Conservation (phyloP, 2,113 vertebrate genomes). For the Carassius gibelio region DNA sequence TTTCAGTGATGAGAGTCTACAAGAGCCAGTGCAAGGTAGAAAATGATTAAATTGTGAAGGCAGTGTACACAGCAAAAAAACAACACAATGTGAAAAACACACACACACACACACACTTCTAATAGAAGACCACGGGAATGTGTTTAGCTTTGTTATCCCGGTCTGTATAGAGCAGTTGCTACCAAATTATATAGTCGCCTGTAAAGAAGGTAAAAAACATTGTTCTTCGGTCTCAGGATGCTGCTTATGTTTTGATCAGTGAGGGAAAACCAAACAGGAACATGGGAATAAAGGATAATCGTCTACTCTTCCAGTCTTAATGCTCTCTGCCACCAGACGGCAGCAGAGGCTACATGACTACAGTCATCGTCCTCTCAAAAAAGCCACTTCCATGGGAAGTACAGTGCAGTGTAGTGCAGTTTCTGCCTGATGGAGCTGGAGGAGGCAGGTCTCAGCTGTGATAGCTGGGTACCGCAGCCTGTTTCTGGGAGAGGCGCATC, state of each 20-base stretch:
- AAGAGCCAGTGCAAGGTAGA: slow-evolving; percentile 36
- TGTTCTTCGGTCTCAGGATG: slow-evolving; percentile 4
- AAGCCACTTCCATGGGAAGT: slow-evolving; percentile 60
- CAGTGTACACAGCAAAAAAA: slow-evolving; percentile 31
- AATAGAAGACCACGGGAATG: slow-evolving; percentile 33
- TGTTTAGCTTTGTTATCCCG: slow-evolving; percentile 30
- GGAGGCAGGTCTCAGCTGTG: slow-evolving; percentile 84
- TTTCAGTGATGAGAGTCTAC: slow-evolving; percentile 26
- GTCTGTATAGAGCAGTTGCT: slow-evolving; percentile 25
- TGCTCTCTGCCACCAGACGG: slow-evolving; percentile 31
- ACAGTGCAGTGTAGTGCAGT: slow-evolving; percentile 73
- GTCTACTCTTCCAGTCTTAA: slow-evolving; percentile 22
- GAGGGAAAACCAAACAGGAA: neutral
- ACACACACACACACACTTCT: slow-evolving; percentile 23
- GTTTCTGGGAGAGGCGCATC: slow-evolving; percentile 95
- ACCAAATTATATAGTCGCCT: neutral
- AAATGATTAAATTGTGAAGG: slow-evolving; percentile 40
- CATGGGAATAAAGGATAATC: slow-evolving; percentile 2
- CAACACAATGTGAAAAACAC: slow-evolving; percentile 13
- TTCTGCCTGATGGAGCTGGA: slow-evolving; percentile 33
- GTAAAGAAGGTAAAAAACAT: slow-evolving; percentile 32
- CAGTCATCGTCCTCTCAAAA: slow-evolving; percentile 38
- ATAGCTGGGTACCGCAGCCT: slow-evolving; percentile 86
- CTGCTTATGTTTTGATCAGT: neutral
- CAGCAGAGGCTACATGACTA: slow-evolving; percentile 30